A percentile compares a stretch with the other conserved stretches of the same genome.
Evolutionary conservation across 2,797 vertebrate genomes (phyloP).

Genomic region (Thamnophis elegans): DNA sequence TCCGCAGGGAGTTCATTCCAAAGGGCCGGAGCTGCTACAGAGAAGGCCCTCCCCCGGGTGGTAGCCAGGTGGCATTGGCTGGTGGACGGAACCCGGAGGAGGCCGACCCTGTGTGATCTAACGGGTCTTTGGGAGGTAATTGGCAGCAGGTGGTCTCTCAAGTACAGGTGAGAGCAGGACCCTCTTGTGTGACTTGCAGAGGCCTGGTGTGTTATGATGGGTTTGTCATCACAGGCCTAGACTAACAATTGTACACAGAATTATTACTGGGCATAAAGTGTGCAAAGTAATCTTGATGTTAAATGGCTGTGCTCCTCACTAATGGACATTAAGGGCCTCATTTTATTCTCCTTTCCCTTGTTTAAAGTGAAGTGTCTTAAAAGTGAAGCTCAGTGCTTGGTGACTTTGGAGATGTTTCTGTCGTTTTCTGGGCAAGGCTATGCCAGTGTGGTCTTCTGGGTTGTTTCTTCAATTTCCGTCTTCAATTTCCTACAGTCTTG

Average conservation of each 20-base stretch:
- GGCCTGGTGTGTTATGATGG: not conserved
- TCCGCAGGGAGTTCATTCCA: too few relatives aligned
- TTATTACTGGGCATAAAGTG: not conserved
- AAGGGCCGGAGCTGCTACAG: too few relatives aligned
- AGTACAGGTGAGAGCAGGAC: too few relatives aligned
- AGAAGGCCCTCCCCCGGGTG: too few relatives aligned
- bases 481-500: not conserved
- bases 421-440: not conserved
- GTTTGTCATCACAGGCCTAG: not conserved
- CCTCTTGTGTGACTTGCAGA: not conserved
- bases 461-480: not conserved
- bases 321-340: not conserved
- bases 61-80: too few relatives aligned
- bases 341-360: not conserved
- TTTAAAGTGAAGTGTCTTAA: not conserved
- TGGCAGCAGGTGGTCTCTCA: too few relatives aligned
- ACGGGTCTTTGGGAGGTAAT: too few relatives aligned
- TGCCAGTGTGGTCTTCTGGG: not conserved
- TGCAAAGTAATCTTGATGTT: not conserved
- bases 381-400: not conserved
- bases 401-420: not conserved
- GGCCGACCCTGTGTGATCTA: too few relatives aligned
- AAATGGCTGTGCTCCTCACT: not conserved
- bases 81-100: too few relatives aligned
- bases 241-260: not conserved